These are phyloP conservation scores for Zaprionus ornatus DNA, from an alignment of 1,140 invertebrate genomes.

Conservation along the genomic window DNA sequence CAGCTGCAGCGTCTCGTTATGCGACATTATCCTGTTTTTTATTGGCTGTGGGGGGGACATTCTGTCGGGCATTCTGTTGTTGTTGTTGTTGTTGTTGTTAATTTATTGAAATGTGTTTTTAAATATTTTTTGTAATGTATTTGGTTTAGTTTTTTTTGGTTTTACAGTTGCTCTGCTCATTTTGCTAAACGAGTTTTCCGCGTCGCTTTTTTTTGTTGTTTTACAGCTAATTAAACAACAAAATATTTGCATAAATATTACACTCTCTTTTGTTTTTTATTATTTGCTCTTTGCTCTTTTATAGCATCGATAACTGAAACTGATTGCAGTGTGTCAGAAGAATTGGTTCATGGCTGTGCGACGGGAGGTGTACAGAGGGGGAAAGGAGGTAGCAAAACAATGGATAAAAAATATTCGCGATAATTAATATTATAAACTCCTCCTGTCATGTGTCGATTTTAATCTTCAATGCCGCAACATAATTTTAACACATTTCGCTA, in stretches of 20 bases:
- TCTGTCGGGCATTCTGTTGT: background rate
- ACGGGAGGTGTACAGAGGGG: too few relatives aligned
- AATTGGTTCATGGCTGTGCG: slow-evolving; percentile 22
- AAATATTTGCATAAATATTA: slow-evolving; percentile 36
- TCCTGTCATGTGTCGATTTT: slow-evolving; percentile 11
- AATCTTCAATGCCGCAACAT: background rate
- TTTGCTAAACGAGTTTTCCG: slow-evolving; percentile 27
- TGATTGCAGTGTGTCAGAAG: background rate
- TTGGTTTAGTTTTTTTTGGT: slow-evolving; percentile 45
- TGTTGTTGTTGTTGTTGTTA: slow-evolving; percentile 7
- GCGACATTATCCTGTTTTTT: slow-evolving; percentile 3
- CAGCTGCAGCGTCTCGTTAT: slow-evolving; percentile 41
- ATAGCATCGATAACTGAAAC: slow-evolving; percentile 27
- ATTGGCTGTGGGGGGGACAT: slow-evolving; percentile 13
- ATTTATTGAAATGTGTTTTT: slow-evolving; percentile 31
- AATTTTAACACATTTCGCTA: slow-evolving; percentile 5
- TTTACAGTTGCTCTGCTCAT: slow-evolving; percentile 17
- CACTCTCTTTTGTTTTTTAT: slow-evolving; percentile 16
- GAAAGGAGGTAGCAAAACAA: background rate
- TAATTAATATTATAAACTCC: slow-evolving; percentile 17
- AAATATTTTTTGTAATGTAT: slow-evolving; percentile 58
- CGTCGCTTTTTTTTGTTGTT: background rate
- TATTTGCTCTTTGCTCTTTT: slow-evolving; percentile 3
- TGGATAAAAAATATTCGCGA: background rate
- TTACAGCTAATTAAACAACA: slow-evolving; percentile 56